Conservation (phyloP, 37 sponge, comb jelly and placozoan genomes). For the Chondrosia reniformis region DNA sequence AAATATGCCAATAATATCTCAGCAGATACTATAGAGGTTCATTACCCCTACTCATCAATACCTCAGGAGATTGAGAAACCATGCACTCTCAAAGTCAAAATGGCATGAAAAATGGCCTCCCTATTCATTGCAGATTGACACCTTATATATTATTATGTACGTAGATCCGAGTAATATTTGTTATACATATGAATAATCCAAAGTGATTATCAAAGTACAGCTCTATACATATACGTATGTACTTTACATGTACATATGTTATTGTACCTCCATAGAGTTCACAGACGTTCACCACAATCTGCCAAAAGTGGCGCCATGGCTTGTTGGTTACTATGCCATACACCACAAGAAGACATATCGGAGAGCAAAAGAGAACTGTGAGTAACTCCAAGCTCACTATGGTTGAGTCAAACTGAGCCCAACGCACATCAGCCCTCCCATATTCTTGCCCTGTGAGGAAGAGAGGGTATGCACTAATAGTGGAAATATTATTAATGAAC, state of each 20-base stretch:
- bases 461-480: no score
- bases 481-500: background rate
- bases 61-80: no score
- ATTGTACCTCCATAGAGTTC: conserved; percentile 76
- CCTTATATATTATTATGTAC: background rate
- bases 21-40: no score
- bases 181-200: no score
- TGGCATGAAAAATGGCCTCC: no score
- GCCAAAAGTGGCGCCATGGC: conserved; percentile 59
- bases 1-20: no score
- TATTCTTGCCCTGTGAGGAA: conserved; percentile 69
- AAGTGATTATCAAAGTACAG: no score
- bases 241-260: background rate
- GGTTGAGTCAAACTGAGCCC: conserved; percentile 65
- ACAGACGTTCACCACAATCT: conserved; percentile 53
- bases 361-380: conserved; percentile 52
- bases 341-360: conserved; percentile 45
- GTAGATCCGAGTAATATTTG: no score
- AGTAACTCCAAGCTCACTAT: conserved; percentile 65
- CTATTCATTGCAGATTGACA: no score
- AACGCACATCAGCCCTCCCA: conserved; percentile 62
- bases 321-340: conserved; percentile 44
- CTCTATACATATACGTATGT: no score
- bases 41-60: no score
- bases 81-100: no score